Evolutionary conservation across 2,888 invertebrate genomes (phyloP).

Genomic region (Cephonodes hylas): DNA sequence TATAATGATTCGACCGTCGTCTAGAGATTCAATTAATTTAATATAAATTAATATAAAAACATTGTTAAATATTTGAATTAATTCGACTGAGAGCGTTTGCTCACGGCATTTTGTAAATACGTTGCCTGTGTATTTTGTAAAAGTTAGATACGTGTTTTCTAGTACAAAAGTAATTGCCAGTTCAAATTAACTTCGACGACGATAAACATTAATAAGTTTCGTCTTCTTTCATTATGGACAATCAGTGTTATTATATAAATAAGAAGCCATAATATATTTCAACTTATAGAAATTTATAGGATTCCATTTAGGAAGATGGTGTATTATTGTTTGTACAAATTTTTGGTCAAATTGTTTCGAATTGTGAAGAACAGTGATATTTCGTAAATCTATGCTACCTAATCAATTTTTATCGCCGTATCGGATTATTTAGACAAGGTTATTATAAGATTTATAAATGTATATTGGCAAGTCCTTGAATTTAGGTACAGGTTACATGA

Average conservation of each 20-base stretch:
- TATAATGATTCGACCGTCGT: background rate
- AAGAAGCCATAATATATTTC: no score
- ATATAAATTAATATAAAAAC: background rate
- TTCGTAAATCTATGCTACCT: background rate
- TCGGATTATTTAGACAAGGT: background rate
- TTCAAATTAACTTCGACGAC: background rate
- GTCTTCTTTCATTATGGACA: background rate
- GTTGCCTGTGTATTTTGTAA: background rate
- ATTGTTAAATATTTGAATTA: constrained; percentile 8
- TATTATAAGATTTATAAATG: background rate
- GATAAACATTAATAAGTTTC: background rate
- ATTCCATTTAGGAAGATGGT: no score
- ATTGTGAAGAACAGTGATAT: no score
- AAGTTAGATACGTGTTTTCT: constrained; percentile 13
- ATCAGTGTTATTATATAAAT: no score
- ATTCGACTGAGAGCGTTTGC: background rate
- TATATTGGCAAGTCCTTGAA: background rate
- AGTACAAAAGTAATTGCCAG: background rate
- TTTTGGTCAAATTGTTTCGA: no score
- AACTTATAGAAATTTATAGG: no score
- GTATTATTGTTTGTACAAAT: no score
- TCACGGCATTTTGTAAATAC: background rate
- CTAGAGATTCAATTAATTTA: background rate
- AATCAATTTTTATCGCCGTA: background rate
- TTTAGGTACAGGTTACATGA: background rate